Evolutionary conservation across 2,888 invertebrate species (phyloP), one percentile per base, ranked within the genome.

Genomic region (Lasioglossum figueresi): DNA sequence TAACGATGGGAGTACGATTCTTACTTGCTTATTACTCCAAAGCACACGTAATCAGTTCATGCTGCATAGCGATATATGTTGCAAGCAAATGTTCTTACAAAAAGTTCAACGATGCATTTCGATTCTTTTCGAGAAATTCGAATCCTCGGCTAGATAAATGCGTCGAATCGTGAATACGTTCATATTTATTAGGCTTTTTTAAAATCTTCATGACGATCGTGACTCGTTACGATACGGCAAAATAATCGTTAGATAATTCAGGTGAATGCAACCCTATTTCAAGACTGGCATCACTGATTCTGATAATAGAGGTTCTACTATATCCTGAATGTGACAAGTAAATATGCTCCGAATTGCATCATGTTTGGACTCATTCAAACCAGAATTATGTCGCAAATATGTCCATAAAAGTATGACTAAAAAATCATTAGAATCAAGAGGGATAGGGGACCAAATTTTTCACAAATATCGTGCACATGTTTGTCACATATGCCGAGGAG

Each of bases 1-100:
- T 34, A 27, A 19, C 43, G 3, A 23, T n/a, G 40, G 40, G 43
- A 12, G 59, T 71, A 23, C 56, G 34, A 31, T 45, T 27, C 72
- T 52, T 81, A 76, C 52, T n/a, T 40, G 37, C 23, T 70, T 40
- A 70, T 68, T 68, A 70, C 37, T n/a, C 12, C 14, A 12, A n/a
- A 40, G 70, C 40, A 40, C 40, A 70, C 40, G 70, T 40, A 70
- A 70, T 70, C 40, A 70, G 40, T 70, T n/a, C 40, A n/a, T 40
- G n/a, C 70, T 68, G 37, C 40, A 40, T n/a, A 70, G 66, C 37
- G 16, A 63, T 27, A 16, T 10, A 10, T 23, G 37, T 19, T 23
- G 4, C 16, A 6, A n/a, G n/a, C n/a, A n/a, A n/a, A n/a, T n/a
- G n/a, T n/a, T n/a, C n/a, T n/a, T n/a, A n/a, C n/a, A n/a, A n/a